Base-by-base conservation (phyloP, 92 coral and sea anemone species). In the Galaxea fascicularis region DNA sequence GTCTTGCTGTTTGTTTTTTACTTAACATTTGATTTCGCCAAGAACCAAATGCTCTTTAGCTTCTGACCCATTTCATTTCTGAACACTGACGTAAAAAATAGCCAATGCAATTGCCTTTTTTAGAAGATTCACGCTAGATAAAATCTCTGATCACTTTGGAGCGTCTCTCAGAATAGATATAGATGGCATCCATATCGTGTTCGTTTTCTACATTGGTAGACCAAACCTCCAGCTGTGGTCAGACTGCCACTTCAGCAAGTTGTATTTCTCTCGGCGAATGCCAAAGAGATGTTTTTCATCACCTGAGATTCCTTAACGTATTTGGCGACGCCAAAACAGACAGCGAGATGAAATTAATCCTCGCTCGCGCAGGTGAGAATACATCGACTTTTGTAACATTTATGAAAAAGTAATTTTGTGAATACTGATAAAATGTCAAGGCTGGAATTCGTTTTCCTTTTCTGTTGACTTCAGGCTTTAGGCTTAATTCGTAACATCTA, bases 271-370 rank as follows among this genome's bases (percentile, higher is more conserved):
- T 83, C 47, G 39, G 24, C 62, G n/a, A 54, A 46, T 82, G 86
- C 76, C 79, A n/a, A n/a, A 71, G 71, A 82, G 79, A 82, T 46
- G 80, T 83, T 62, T 57, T 60, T 29, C 80, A 83, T 24, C 87
- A 73, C 72, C 87, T n/a, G 56, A 65, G 51, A 10, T 22, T 28
- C 56, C 57, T 35, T 22, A 83, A 59, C 20, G 80, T 73, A 29
- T 83, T 69, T 46, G 78, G 71, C 21, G 67, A 74, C 81, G 51
- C 75, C 24, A 74, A 25, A 20, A 84, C 71, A 35, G 88, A 74
- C 41, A 45, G 39, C 21, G 88, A 75, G 70, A 74, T 64, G 82
- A 73, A 73, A 51, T 53, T 73, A 49, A 73, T 73, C 78, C 78
- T 73, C 78, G 62, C 78, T 73, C 65, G 76, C 46, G 75, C 82